Evolutionary conservation across 2,888 invertebrate species (phyloP).

Genomic region (Cerastis rubricosa): DNA sequence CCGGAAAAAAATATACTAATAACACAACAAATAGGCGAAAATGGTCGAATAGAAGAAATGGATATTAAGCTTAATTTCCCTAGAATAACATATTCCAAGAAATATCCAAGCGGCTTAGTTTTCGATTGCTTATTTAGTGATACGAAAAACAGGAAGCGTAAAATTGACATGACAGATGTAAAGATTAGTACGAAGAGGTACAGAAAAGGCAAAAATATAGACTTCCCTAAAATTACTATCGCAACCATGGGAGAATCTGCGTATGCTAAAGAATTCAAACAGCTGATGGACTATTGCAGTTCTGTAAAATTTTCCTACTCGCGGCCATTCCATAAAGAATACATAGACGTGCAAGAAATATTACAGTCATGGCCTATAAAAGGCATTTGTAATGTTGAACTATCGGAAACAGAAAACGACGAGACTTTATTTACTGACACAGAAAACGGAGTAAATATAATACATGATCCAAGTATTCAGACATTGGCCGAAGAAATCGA

Average conservation of each 20-base stretch:
- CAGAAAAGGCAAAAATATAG: conserved; percentile 85
- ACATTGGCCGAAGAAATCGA: conserved; percentile 83
- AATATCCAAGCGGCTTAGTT: conserved; percentile 7
- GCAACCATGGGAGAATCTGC: conserved; percentile 70
- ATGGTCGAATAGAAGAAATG: conserved; percentile 62
- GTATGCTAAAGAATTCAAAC: conserved; percentile 80
- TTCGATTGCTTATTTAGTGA: conserved; percentile 29
- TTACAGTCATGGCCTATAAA: conserved; percentile 81
- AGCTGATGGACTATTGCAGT: conserved; percentile 80
- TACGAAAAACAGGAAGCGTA: conserved; percentile 73
- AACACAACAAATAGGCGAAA: conserved; percentile 56
- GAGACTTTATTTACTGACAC: conserved; percentile 73
- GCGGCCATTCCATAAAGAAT: conserved; percentile 82
- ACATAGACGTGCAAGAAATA: conserved; percentile 76
- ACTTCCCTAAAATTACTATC: conserved; percentile 77
- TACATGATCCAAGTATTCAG: conserved; percentile 73
- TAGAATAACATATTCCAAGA: conserved; percentile 76
- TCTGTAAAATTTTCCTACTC: conserved; percentile 85
- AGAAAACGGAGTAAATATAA: conserved; percentile 53
- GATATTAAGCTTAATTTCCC: conserved; percentile 75
- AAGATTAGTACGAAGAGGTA: conserved; percentile 76
- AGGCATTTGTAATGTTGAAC: conserved; percentile 51
- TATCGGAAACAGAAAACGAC: conserved; percentile 62
- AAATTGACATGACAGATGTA: conserved; percentile 73
- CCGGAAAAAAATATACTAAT: conserved; percentile 50